Conservation (phyloP, 2,113 vertebrate species). For the Desmodus rotundus region DNA sequence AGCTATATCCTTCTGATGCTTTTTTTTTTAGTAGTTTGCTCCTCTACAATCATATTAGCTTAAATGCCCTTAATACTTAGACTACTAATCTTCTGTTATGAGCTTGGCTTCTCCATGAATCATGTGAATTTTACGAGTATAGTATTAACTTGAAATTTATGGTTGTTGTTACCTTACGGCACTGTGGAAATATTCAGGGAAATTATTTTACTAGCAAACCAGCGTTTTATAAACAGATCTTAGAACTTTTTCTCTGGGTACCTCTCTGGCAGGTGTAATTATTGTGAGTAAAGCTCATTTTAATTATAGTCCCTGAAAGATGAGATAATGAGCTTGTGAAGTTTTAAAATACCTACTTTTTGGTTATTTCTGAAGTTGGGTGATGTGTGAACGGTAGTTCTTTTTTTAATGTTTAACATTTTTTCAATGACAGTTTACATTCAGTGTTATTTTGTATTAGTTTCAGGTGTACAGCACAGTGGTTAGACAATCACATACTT, state of each 20-base stretch:
- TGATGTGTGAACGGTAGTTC: background rate
- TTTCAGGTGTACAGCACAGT: background rate
- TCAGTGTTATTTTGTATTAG: background rate
- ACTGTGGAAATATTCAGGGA: conserved; percentile 26
- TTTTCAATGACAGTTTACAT: background rate
- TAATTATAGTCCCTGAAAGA: conserved; percentile 47
- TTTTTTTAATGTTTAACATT: background rate
- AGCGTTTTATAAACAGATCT: conserved; percentile 41
- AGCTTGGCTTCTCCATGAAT: conserved; percentile 67
- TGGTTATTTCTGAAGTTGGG: background rate
- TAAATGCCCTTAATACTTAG: conserved; percentile 70
- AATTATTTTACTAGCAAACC: conserved; percentile 50
- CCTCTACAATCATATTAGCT: conserved; percentile 36
- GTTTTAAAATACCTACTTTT: background rate
- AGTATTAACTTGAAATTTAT: conserved; percentile 62
- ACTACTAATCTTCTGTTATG: conserved; percentile 68
- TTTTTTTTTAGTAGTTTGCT: conserved; percentile 51
- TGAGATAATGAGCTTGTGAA: conserved; percentile 19
- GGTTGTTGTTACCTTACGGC: background rate
- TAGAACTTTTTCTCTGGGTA: conserved; percentile 2
- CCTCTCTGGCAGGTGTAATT: conserved; percentile 18
- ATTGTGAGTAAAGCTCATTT: conserved; percentile 36
- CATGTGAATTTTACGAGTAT: conserved; percentile 61
- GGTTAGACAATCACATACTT: background rate
- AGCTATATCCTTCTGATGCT: conserved; percentile 78